Conservation (phyloP, 1,140 invertebrate genomes). For the Contarinia nasturtii region DNA sequence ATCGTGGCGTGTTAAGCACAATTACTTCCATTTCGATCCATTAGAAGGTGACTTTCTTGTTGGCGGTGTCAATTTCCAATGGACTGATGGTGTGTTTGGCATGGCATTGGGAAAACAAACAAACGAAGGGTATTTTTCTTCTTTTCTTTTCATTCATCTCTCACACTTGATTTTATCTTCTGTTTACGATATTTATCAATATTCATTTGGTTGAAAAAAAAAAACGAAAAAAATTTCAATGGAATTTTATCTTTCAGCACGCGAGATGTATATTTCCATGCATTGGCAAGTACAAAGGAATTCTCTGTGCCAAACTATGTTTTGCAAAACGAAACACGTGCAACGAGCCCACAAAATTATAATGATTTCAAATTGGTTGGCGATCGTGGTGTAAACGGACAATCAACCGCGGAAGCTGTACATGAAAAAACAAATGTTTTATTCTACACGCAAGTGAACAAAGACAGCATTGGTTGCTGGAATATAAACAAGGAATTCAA, state of each 20-base stretch:
- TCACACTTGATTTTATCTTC: too few relatives aligned
- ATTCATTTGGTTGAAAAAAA: not conserved
- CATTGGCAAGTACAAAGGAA: constrained; percentile 51
- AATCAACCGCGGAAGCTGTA: constrained; percentile 51
- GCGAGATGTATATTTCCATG: constrained; percentile 54
- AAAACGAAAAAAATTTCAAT: too few relatives aligned
- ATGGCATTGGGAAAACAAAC: constrained; percentile 38
- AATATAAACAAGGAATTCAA: constrained; percentile 40
- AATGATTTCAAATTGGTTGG: constrained; percentile 50
- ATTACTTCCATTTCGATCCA: constrained; percentile 66
- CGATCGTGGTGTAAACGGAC: constrained; percentile 44
- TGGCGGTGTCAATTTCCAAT: constrained; percentile 52
- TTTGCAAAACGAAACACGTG: constrained; percentile 42
- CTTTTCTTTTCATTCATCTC: not conserved
- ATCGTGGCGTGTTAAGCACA: constrained; percentile 55
- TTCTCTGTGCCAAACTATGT: constrained; percentile 49
- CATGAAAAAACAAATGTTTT: constrained; percentile 47
- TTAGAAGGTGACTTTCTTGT: constrained; percentile 48
- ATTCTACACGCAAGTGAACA: constrained; percentile 53
- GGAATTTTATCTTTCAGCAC: constrained; percentile 24
- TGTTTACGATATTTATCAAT: not conserved
- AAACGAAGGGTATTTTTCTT: constrained; percentile 25
- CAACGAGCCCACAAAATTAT: constrained; percentile 33
- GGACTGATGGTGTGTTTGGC: constrained; percentile 56
- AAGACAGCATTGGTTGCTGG: constrained; percentile 43